Base-by-base conservation (phyloP, 2,888 invertebrate genomes). In the Drosophila anomalata region DNA sequence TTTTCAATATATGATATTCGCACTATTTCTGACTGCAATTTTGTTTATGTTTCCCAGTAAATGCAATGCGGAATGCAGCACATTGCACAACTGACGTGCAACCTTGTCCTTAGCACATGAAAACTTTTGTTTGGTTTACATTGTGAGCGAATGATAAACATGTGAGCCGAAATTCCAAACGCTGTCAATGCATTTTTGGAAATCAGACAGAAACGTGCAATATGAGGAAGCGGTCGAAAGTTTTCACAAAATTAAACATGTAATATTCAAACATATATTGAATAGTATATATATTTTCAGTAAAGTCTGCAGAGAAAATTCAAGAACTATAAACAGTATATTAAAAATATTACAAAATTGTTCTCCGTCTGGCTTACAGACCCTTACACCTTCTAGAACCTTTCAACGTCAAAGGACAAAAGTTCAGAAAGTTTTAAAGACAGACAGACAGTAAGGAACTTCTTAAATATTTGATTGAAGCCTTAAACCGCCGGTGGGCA, bases 101-200 rank as follows among this genome's bases (percentile, higher is more conserved):
- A 79, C 81, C 81, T 82, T 82, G 82, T 82, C 87, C 82, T 82
- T 82, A 82, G 69, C 84, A 66, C 77, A 88, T 79, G 84, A 83
- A 74, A 67, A 66, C 53, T 63, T 62, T 53, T 69, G 63, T 67
- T 78, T 61, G 22, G 33, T 68, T 80, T 72, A 72, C 74, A 58
- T 54, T 58, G 44, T 82, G 62, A 69, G 51, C 46, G 26, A 69
- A 74, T 75, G 65, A 69, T 80, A 79, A 78, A 63, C 62, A 68
- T 66, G 56, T 68, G 69, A 68, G 31, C 47, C 69, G 26, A 69
- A 69, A 66, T 69, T 56, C 56, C 48, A 36, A 41, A 33, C 14
- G 69, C 65, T 68, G 65, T 65, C 69, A 54, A 44, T 51, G 63
- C 44, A 66, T 55, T 55, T 54, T 68, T 2, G 33, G 29, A 11